Base-by-base conservation (phyloP, 1,140 invertebrate species). In the Pomacea maculata region DNA sequence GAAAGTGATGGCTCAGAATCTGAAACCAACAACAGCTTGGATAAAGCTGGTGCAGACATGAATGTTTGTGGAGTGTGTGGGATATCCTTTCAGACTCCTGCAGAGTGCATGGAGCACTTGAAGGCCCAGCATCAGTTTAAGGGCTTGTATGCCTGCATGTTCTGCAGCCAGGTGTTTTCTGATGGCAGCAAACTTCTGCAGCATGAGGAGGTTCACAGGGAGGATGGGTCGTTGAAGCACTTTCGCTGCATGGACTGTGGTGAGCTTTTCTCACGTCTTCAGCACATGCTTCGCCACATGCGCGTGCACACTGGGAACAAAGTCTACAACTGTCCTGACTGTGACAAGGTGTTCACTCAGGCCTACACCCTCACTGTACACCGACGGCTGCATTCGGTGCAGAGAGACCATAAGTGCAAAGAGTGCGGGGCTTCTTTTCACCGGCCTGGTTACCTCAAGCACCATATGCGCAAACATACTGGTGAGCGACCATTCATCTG, bases 401-500 rank as follows among this genome's bases (percentile, higher is more conserved):
- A 65, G 61, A 77, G 54, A 61, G 63, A 67, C 25, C 63, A 73
- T 63, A 52, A 67, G 54, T 68, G 74, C 34, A 25, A 57, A 34
- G n/a, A 34, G 17, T 77, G 75, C n/a, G 75, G 75, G 75, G 52
- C 34, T 21, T 21, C n/a, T 15, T 77, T 77, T 29, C 25, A 19
- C 29, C 9, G 34, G 29, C 34, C 25, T 10, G 63, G 75, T 61
- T 65, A 80, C 57, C 72, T 80, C 52, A 75, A 67, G 45, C 54
- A 74, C 8, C 79, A 80, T 21, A 73, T 73, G 74, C 57, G 79
- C 1, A 75, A 75, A 15, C 82, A 83, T 65, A 81, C 82, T 10
- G 82, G 82, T 21, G 82, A 83, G 25, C 71, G 78, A 21, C 82
- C 79, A 45, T 83, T 70, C 61, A 29, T 63, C 11, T 83, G 82